Base-by-base conservation (phyloP, 2,888 invertebrate genomes). In the Trileptium ribeirensis region DNA sequence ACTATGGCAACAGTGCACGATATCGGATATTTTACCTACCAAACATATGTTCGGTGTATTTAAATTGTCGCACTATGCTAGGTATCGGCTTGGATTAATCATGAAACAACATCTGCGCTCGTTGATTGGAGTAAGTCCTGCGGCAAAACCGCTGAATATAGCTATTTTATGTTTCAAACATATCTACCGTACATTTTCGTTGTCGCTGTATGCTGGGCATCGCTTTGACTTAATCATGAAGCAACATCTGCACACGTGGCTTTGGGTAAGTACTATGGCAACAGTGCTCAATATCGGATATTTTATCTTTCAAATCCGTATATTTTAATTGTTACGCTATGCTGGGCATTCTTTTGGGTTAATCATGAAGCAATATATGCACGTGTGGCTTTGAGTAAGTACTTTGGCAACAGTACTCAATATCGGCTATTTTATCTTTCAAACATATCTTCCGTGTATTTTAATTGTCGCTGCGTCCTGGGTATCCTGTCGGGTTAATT, bases 401-500 rank as follows among this genome's bases (percentile, higher is more conserved):
- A n/a, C n/a, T n/a, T n/a, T n/a, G n/a, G n/a, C n/a, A n/a, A n/a
- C n/a, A n/a, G n/a, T n/a, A 51, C 92, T 97, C 86, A 97, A 97
- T 90, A 96, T 97, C 87, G 97, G 97, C 80, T 97, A 97, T 91
- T 97, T 97, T 91, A 94, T 97, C 87, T 97, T 97, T 91, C 51
- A 51, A 51, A 51, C 51, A 24, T 97, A 97, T 90, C 91, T 97
- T 85, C 97, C 97, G 78, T 95, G 96, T 89, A 96, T 96, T 87
- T 92, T 97, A 83, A 97, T 97, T 87, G 97, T 97, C 70, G 96
- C 97, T 95, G 91, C 97, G 67, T 96, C 96, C 74, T 97, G 97
- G 97, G 97, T 97, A 33, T 96, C 96, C 0, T 97, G 97, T 90
- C 97, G 97, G 97, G 97, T 97, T 84, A 97, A 97, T 90, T 96